Conservation (phyloP, 2,797 vertebrate genomes). For the Selene dorsalis region DNA sequence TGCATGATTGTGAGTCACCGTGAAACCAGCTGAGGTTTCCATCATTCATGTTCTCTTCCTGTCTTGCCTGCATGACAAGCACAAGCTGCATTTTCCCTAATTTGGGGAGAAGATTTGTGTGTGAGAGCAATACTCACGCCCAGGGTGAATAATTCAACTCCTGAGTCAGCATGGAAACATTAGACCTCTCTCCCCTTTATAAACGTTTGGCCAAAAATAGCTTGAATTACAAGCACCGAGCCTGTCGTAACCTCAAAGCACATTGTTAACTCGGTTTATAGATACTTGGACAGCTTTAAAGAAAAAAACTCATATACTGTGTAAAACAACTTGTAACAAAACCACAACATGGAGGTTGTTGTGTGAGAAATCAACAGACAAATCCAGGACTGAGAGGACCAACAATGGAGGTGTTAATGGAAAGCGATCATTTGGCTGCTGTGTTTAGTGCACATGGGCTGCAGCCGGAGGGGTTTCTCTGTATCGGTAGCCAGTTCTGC, state of each 20-base stretch:
- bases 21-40: conserved; percentile 56
- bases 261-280: conserved; percentile 12
- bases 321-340: conserved; percentile 2
- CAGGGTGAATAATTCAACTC: conserved; percentile 72
- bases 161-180: conserved; percentile 78
- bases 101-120: conserved; percentile 74
- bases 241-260: conserved; percentile 7
- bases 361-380: not conserved
- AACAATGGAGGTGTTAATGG: conserved; percentile 13
- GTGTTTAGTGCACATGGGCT: conserved; percentile 6
- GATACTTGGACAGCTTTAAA: not conserved
- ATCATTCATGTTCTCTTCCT: conserved; percentile 59
- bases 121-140: conserved; percentile 46
- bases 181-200: conserved; percentile 61
- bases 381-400: not conserved
- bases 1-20: conserved; percentile 68
- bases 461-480: conserved; percentile 15
- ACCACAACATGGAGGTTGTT: conserved; percentile 2
- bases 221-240: conserved; percentile 42
- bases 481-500: conserved; percentile 13
- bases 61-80: conserved; percentile 56
- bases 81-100: conserved; percentile 68
- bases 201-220: conserved; percentile 63
- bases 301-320: conserved; percentile 1
- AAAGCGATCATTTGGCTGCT: conserved; percentile 18